Base-by-base conservation (phyloP, 2,888 invertebrate genomes). In the Mesopsocus fuscifrons region DNA sequence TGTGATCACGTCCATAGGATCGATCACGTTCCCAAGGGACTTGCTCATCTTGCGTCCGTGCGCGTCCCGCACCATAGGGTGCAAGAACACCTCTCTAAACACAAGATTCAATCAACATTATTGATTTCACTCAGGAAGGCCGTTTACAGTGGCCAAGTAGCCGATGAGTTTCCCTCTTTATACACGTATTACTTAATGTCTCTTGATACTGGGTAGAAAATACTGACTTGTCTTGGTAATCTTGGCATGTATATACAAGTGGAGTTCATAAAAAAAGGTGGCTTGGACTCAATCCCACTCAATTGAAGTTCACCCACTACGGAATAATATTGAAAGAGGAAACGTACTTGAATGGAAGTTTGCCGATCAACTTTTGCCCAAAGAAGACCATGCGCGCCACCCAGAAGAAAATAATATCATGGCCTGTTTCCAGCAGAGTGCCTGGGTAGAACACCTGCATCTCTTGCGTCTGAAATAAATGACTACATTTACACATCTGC, bases 21-120 rank as follows among this genome's bases (percentile, higher is more conserved):
- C 92, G 50, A 99, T 84, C 3, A 97, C 94, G 59, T 98, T 98
- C 43, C 98, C 98, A 46, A 97, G 66, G 1, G 94, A 95, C 60
- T 98, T 98, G 51, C 92, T 94, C 98, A 98, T 98, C 66, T 98
- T 99, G 43, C 94, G 74, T 1, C 98, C 98, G 59, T 95, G 92
- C 0, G 95, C 88, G 63, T 99, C 98, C 43, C 98, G 75, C 2
- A 98, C 83, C 72, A 98, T 88, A 0, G 97, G 92, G 63, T 98
- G 98, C 11, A 98, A 69, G 56, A 89, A 88, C 1, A 98, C 77
- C 64, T 91, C 80, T 50, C 78, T 75, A 54, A 18, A 52, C 26
- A 26, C 26, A 26, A 26, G 26, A 26, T 11, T 11, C 6, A 26
- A 11, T 26, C 26, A 9, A 11, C 26, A 26, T 26, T 11, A 9